These are phyloP conservation scores for Pogonomyrmex barbatus DNA, from an alignment of 1,140 invertebrate genomes.

Conservation along the genomic window DNA sequence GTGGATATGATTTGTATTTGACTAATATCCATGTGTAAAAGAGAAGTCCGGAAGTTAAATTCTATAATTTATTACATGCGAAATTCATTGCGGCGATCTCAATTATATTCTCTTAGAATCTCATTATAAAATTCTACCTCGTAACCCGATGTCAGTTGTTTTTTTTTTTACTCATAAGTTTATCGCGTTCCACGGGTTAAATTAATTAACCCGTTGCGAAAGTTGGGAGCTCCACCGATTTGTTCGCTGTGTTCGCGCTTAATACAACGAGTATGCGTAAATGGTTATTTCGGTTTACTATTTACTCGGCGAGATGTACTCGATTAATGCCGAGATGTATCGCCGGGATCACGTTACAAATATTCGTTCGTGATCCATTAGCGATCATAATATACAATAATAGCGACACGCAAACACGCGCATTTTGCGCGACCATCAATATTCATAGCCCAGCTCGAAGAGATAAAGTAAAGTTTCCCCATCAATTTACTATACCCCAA, in stretches of 20 bases:
- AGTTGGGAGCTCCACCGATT: slow-evolving; percentile 1
- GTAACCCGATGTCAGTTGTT: not conserved
- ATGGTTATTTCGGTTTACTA: not conserved
- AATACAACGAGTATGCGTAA: not conserved
- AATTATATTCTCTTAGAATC: slow-evolving; percentile 34
- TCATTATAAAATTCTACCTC: slow-evolving; percentile 32
- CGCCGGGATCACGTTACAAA: slow-evolving; percentile 44
- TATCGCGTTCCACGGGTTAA: not conserved
- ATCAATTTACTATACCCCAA: slow-evolving; percentile 42
- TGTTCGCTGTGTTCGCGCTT: not conserved
- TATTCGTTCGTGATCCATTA: slow-evolving; percentile 59
- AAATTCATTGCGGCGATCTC: slow-evolving; percentile 16
- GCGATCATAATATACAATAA: slow-evolving; percentile 47
- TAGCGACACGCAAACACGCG: slow-evolving; percentile 36
- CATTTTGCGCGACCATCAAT: slow-evolving; percentile 46
- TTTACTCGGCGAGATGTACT: slow-evolving; percentile 3
- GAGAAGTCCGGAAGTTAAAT: slow-evolving; percentile 35
- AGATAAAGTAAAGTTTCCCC: slow-evolving; percentile 52
- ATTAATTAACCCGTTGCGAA: slow-evolving; percentile 41
- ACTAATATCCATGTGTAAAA: slow-evolving; percentile 39
- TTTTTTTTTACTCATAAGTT: slow-evolving; percentile 28
- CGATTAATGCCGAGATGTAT: slow-evolving; percentile 49
- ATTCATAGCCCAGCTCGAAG: slow-evolving; percentile 33
- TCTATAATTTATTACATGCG: not conserved
- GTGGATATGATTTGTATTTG: not conserved